These are phyloP conservation scores for Melipona beecheii DNA, from an alignment of 2,888 invertebrate species.

Conservation along the genomic window DNA sequence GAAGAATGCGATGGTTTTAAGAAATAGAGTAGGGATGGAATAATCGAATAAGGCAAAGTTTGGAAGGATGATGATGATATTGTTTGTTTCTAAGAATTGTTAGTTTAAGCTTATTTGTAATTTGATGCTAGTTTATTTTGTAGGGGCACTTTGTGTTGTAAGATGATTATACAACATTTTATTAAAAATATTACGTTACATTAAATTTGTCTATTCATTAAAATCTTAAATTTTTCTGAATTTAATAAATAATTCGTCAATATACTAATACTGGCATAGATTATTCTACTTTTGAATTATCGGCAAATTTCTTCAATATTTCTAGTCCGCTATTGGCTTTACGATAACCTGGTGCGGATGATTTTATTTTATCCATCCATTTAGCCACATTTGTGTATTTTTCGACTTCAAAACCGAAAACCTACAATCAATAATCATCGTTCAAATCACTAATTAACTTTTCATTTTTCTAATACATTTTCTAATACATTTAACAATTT, in stretches of 20 bases:
- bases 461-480: background rate
- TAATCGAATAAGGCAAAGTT: too few species aligned
- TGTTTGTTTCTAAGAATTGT: too few species aligned
- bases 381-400: constrained; percentile 89
- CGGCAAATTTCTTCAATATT: constrained; percentile 67
- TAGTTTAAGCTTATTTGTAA: too few species aligned
- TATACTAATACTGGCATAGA: background rate
- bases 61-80: too few species aligned
- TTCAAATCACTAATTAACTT: background rate
- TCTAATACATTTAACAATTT: background rate
- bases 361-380: constrained; percentile 87
- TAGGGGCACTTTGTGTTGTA: too few species aligned
- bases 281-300: constrained; percentile 7
- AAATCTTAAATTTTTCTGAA: background rate
- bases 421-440: constrained; percentile 61
- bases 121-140: too few species aligned
- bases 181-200: background rate
- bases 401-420: constrained; percentile 75
- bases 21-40: too few species aligned
- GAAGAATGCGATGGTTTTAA: too few species aligned
- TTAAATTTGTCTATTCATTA: background rate
- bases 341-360: constrained; percentile 86
- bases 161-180: too few species aligned
- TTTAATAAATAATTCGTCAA: background rate
- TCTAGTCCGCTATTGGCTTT: constrained; percentile 81